These are phyloP conservation scores for Myiotriccus ornatus DNA, from an alignment of 2,797 vertebrate species.

Conservation along the genomic window DNA sequence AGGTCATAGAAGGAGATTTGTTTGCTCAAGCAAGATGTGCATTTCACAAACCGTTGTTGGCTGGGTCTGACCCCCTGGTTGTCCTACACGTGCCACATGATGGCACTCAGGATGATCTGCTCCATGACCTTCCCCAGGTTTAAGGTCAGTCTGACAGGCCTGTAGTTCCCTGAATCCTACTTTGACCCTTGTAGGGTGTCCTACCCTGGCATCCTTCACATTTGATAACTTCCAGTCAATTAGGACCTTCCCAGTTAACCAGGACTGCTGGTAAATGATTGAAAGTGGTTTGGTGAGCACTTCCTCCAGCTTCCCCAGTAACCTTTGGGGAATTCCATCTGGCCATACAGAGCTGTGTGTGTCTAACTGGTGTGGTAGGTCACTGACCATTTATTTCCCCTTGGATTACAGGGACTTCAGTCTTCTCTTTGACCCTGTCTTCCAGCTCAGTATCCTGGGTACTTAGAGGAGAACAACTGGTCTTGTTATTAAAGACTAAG, in stretches of 20 bases:
- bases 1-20: background rate
- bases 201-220: background rate
- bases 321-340: background rate
- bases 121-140: background rate
- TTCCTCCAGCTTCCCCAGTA: background rate
- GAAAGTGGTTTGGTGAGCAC: background rate
- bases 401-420: background rate
- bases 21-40: background rate
- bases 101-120: background rate
- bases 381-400: background rate
- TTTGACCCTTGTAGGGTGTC: background rate
- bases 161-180: background rate
- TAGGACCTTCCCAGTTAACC: background rate
- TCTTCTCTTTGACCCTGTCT: background rate
- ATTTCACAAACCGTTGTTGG: background rate
- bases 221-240: background rate
- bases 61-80: background rate
- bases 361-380: background rate
- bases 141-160: too few species aligned
- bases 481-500: background rate
- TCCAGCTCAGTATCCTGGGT: background rate
- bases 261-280: background rate
- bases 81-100: background rate
- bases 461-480: background rate
- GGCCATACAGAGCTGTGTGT: background rate